phyloP scores from a whole-genome alignment of 1,140 invertebrate species.

The Daktulosphaira vitifoliae region DNA sequence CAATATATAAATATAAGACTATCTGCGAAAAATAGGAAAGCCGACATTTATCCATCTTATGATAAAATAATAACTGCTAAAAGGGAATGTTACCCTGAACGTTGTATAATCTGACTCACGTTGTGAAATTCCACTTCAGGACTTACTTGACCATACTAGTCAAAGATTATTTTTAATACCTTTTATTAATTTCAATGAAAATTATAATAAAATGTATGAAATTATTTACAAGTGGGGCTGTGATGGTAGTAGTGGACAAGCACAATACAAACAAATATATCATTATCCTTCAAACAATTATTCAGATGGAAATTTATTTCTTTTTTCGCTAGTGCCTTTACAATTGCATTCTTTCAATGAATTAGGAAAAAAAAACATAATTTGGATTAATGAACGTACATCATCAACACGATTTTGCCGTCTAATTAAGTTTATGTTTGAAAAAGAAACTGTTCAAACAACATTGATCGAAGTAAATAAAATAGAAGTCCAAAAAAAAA shows the following conservation, averaged over 20 bases:
- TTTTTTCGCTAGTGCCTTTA: background rate
- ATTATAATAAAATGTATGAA: background rate
- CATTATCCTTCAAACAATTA: background rate
- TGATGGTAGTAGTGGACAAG: background rate
- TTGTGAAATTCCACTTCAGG: background rate
- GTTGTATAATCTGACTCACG: background rate
- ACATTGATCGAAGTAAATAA: background rate
- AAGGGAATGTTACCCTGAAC: background rate
- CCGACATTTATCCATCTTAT: background rate
- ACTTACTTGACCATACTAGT: background rate
- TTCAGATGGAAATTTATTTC: background rate
- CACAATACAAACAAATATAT: background rate
- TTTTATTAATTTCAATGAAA: background rate
- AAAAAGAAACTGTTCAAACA: background rate
- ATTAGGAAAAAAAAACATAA: background rate
- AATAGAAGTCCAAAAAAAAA: background rate
- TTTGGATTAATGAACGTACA: background rate
- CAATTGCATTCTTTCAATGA: background rate
- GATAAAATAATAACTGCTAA: background rate
- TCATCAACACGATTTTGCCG: background rate
- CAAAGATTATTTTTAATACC: background rate
- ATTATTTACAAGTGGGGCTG: slow-evolving; percentile 1
- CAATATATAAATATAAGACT: background rate
- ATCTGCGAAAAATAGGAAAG: background rate
- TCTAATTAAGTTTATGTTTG: background rate